A percentile compares a stretch with the other conserved stretches of the same genome.
phyloP scores from a whole-genome alignment of 2,113 vertebrate genomes.

The Merops nubicus region DNA sequence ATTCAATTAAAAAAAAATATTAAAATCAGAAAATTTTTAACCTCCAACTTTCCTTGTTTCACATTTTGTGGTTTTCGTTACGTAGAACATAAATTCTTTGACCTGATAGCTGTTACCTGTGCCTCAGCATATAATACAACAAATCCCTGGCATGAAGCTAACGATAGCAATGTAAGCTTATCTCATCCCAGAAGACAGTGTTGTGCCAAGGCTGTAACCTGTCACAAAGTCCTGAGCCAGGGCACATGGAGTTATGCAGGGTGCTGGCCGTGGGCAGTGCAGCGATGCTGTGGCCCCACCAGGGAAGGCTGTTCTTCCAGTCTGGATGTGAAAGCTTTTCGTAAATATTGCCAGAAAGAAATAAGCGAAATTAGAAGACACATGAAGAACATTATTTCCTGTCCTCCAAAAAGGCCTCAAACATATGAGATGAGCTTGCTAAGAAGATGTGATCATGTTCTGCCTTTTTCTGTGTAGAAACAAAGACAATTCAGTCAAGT shows the following conservation, averaged over 20 bases:
- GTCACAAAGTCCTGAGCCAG: not conserved
- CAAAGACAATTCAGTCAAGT: not conserved
- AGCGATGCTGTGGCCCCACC: fast-evolving
- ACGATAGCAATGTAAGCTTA: not conserved
- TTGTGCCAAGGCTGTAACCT: not conserved
- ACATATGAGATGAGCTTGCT: not conserved
- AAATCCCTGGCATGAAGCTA: not conserved
- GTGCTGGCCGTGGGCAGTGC: not conserved
- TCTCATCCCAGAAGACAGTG: not conserved
- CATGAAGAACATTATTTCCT: not conserved
- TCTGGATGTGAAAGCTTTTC: not conserved
- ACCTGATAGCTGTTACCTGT: not conserved
- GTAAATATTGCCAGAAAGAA: not conserved
- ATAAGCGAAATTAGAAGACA: not conserved
- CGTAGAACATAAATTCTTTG: not conserved
- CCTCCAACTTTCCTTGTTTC: not conserved
- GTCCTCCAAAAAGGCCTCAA: not conserved
- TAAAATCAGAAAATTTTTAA: not conserved
- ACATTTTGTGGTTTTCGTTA: not conserved
- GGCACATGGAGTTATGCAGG: fast-evolving
- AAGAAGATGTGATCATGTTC: not conserved
- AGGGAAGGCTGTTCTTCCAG: not conserved
- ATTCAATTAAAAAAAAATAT: not conserved
- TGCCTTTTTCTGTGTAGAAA: not conserved
- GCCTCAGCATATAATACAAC: not conserved